Evolutionary conservation across 92 coral and sea anemone genomes (phyloP), one percentile per base, ranked within the genome.

Genomic region (Epizoanthus stellaris): DNA sequence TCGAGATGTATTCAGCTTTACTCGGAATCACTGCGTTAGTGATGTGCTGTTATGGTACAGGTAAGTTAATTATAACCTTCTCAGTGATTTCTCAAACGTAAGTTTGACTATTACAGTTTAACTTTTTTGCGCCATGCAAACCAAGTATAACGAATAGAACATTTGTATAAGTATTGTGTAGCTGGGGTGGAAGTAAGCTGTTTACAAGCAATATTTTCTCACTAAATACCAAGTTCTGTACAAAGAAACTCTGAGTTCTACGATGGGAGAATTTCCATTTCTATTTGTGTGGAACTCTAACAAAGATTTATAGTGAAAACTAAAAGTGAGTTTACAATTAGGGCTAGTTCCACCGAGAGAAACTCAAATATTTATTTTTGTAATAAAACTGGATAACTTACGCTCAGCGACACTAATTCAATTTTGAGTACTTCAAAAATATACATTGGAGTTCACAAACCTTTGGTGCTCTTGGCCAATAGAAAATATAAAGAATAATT

Each of bases 401-500:
- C 12, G 49, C 73, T 2, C 4, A 5, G 49, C 30, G 15, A 39
- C 49, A 68, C 49, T 68, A 68, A 68, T 68, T 36, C 21, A 68
- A 38, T 68, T 68, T 68, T 68, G 73, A 52, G 39, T 68, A 36
- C 73, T 67, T 36, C 49, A 67, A 67, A 67, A 67, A 67, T 36
- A 34, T 38, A 38, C 49, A 68, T 10, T 39, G 20, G 3, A 43
- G 73, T 68, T 68, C 42, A 2, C n/a, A 68, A 8, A 15, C 39
- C 13, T 30, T 67, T 67, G 16, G 43, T 39, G 11, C 30, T 17
- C 11, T 68, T 7, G 30, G 39, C 21, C 39, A 68, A 67, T 7
- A 68, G n/a, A 68, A 19, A 38, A 38, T 4, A 4, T 10, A 11
- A 17, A 10, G n/a, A 3, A 67, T 11, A 34, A 30, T 40, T 34